Base-by-base conservation (phyloP, 2,888 invertebrate species). In the Plagiodera versicolora region DNA sequence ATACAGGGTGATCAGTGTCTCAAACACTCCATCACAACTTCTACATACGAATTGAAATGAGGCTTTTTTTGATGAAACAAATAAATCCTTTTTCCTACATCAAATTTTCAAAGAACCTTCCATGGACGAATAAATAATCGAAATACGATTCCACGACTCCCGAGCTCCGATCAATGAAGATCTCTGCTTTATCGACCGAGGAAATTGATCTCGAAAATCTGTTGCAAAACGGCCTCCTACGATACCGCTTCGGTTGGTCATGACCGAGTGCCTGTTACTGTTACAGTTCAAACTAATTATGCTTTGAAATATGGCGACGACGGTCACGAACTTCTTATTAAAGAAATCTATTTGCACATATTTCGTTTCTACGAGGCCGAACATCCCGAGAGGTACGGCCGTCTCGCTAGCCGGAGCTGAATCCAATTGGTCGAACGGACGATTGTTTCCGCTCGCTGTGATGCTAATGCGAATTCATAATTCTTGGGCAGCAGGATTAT, bases 261-360 rank as follows among this genome's bases (percentile, higher is more conserved):
- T 69, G 69, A 69, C 69, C 67, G 66, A 63, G 66, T 64, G 61
- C 67, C 67, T 64, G 60, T 64, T 64, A 63, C 67, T 64, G 65
- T 65, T 69, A 67, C 66, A 66, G 69, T 67, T 67, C 67, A 69
- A 66, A 63, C 63, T 69, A 67, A 69, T 69, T 69, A 69, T 58
- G 66, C 55, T 54, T 65, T 66, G 64, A 63, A 63, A 64, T 67
- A 67, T 68, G 59, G 65, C 56, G 63, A 67, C 61, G 65, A 47
- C 50, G 51, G 64, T 68, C 68, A 68, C 68, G 68, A 67, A 58
- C 50, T 61, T 61, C 58, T 63, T 67, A 67, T 67, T 65, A 64
- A 62, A 60, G 62, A 67, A 64, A 63, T 68, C 65, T 66, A 66
- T 67, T 67, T 64, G 61, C 64, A 65, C 63, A 62, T 63, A 62